Evolutionary conservation across 2,888 invertebrate genomes (phyloP), one percentile per base, ranked within the genome.

Genomic region (Sphecodes monilicornis): DNA sequence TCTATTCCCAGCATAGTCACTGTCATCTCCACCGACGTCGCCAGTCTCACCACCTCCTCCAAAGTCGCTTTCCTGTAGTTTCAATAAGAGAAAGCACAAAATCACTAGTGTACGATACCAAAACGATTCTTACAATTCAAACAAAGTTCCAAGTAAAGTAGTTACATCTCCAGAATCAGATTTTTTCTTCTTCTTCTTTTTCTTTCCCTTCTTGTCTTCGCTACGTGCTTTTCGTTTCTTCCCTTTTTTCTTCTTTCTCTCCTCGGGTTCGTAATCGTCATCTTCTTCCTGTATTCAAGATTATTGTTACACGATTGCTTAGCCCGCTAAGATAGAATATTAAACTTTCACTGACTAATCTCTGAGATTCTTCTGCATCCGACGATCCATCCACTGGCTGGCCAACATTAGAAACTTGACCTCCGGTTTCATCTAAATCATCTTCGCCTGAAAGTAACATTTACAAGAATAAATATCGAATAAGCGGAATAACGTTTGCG

Each of bases 171-270:
- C 98, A 95, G 98, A 98, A 90, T 98, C 98, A 95, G 98, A 98
- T 96, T 98, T 98, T 95, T 98, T 97, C 96, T 98, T 98, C 96
- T 98, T 98, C 96, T 98, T 98, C 95, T 98, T 98, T 95, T 98
- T 98, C 94, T 98, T 98, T 89, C 98, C 98, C 93, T 98, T 98
- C 95, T 98, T 98, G 81, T 98, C 97, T 94, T 98, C 98, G 91
- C 98, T 97, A 91, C 97, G 96, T 77, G 97, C 98, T 95, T 98
- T 98, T 93, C 99, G 96, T 94, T 99, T 99, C 95, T 99, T 99
- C 39, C 98, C 98, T 92, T 98, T 98, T 94, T 98, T 98, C 95
- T 98, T 98, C 95, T 98, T 98, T 91, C 97, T 96, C 75, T 97
- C 98, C 93, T 98, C 98, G 78, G 97, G 97, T 87, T 98, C 98